A percentile compares a stretch with the other conserved stretches of the same genome.
phyloP scores from a whole-genome alignment of 2,113 vertebrate genomes.

The Myanophis thanlyinensis region DNA sequence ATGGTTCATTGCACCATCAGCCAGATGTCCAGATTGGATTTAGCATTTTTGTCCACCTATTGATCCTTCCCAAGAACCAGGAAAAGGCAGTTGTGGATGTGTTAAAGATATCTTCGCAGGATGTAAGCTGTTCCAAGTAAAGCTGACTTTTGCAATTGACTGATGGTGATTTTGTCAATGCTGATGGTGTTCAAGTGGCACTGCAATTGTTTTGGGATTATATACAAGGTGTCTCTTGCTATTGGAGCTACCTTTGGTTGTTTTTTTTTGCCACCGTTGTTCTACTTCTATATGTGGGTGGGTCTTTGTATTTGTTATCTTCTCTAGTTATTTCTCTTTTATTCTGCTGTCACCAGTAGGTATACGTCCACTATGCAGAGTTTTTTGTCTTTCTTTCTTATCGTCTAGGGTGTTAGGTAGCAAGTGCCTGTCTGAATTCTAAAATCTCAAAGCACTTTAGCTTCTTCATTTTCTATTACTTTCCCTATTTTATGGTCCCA shows the following conservation, averaged over 20 bases:
- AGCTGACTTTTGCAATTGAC: neutral
- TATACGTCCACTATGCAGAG: neutral
- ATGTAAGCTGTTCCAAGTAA: neutral
- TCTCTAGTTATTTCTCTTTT: neutral
- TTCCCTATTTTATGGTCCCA: neutral
- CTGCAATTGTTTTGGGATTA: neutral
- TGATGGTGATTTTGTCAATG: neutral
- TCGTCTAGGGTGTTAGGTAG: neutral
- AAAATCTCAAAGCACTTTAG: neutral
- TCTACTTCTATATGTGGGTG: neutral
- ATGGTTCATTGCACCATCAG: neutral
- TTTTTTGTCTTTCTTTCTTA: neutral
- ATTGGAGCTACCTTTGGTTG: neutral
- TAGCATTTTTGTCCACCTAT: neutral
- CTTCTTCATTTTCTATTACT: neutral
- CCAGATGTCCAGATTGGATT: neutral
- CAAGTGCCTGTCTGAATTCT: neutral
- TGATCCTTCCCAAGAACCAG: neutral
- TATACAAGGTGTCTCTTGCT: neutral
- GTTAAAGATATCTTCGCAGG: neutral
- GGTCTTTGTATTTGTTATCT: neutral
- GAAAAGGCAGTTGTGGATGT: neutral
- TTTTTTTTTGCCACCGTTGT: neutral
- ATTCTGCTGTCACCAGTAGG: neutral
- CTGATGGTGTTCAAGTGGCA: neutral